Evolutionary conservation across 1,140 invertebrate species (phyloP).

Genomic region (Drosophila parvula): DNA sequence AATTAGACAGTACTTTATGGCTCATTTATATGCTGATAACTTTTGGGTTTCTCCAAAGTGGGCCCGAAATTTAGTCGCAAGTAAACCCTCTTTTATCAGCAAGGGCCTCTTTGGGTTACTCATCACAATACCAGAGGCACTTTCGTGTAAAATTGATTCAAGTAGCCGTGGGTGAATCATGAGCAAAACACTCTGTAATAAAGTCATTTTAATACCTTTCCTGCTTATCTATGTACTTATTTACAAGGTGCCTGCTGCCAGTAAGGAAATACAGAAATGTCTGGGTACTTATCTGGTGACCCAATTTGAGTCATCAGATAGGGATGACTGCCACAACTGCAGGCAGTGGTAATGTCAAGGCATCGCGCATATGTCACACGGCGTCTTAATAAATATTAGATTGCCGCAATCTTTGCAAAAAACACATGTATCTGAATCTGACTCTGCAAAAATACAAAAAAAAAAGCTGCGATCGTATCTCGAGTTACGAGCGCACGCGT

Average conservation of each 20-base stretch:
- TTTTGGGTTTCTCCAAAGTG: background rate
- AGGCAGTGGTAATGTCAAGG: constrained; percentile 45
- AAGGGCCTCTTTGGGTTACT: constrained; percentile 8
- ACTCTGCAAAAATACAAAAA: background rate
- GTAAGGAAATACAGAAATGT: constrained; percentile 21
- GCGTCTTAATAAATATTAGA: constrained; percentile 52
- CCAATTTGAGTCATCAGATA: constrained; percentile 48
- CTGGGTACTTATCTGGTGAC: constrained; percentile 45
- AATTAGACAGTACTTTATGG: constrained; percentile 5
- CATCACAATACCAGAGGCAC: constrained; percentile 8
- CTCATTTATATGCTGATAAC: constrained; percentile 6
- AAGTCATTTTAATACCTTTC: constrained; percentile 26
- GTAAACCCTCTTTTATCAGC: background rate
- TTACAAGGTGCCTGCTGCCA: constrained; percentile 16
- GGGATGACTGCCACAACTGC: background rate
- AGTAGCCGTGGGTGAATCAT: constrained; percentile 23
- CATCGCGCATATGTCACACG: constrained; percentile 42
- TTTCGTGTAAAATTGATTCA: constrained; percentile 26
- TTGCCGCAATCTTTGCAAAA: constrained; percentile 36
- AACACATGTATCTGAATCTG: constrained; percentile 34
- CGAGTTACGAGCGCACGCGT: constrained; percentile 62
- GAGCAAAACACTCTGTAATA: constrained; percentile 17
- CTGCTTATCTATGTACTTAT: constrained; percentile 29
- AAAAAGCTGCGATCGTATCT: constrained; percentile 57
- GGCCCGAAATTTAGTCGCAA: background rate